Evolutionary conservation across 2,113 vertebrate genomes (phyloP), one percentile per base, ranked within the genome.

Genomic region (Hydrolagus affinis): DNA sequence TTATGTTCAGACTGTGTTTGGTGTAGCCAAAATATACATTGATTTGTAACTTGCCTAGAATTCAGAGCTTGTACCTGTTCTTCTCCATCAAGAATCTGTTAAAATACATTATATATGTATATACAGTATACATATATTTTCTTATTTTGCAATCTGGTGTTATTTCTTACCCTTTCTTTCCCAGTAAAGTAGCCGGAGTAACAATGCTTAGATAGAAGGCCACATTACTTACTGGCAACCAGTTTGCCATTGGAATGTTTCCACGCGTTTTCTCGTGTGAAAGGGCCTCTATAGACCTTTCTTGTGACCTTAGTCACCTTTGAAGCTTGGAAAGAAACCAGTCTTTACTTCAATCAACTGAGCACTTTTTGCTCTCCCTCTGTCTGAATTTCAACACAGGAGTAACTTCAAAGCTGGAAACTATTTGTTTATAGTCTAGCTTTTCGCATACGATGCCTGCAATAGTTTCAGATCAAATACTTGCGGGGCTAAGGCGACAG

Each of bases 351-450:
- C 28, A 66, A 28, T 66, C 62, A 83, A 64, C 62, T 83, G 62
- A 83, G 21, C 21, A 83, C 30, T 83, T 83, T 44, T 44, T 44
- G 44, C 6, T 83, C 78, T 28, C 32, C 25, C 66, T 83, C 15
- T 83, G 60, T 11, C 59, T 68, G 78, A 32, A 32, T 68, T 32
- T 66, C 60, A 83, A 83, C 15, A 32, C 23, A 64, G 78, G 28
- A 32, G 66, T 60, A 66, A 83, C 78, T 66, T 83, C 78, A 83
- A 83, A 83, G 60, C 60, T 68, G 17, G 25, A 60, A 21, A 28
- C 78, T 66, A 62, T 83, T 66, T 83, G 32, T 83, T 83, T 83
- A 83, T 83, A 66, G 78, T 83, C 78, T 64, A 83, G 62, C 25
- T 64, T 64, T 83, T 83, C 12, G 64, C 66, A 14, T 83, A 44